Percentiles rank a stretch among this genome's conserved stretches.
Conservation (phyloP, 2,888 invertebrate genomes). For the Tipula lateralis region DNA sequence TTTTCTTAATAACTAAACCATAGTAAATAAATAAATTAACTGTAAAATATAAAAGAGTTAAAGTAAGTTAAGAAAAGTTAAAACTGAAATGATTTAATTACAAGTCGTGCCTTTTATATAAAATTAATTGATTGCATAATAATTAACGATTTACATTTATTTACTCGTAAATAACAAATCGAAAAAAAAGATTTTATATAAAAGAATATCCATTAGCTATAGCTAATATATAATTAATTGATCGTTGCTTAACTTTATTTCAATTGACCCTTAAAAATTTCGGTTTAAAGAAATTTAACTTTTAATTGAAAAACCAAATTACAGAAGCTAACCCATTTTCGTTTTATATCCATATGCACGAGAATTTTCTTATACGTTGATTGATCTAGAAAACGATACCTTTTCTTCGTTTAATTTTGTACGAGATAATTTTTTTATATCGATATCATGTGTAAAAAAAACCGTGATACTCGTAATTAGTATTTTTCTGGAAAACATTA, state of each 20-base stretch:
- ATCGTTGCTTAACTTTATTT: neutral
- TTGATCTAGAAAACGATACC: too few relatives aligned
- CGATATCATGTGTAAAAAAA: too few relatives aligned
- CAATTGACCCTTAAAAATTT: neutral
- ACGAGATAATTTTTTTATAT: too few relatives aligned
- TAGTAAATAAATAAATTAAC: neutral
- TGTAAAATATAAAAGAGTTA: neutral
- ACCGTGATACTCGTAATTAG: too few relatives aligned
- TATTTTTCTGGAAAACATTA: too few relatives aligned
- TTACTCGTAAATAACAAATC: neutral
- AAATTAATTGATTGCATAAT: constrained; percentile 24
- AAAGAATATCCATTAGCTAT: neutral
- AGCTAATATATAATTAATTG: neutral
- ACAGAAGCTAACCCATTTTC: neutral
- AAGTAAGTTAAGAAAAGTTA: neutral
- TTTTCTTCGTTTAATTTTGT: too few relatives aligned
- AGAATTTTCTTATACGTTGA: too few relatives aligned
- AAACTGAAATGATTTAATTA: constrained; percentile 13
- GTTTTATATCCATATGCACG: too few relatives aligned
- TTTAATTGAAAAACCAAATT: neutral
- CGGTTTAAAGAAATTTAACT: neutral
- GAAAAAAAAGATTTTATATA: neutral
- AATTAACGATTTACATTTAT: neutral
- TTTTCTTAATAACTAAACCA: neutral
- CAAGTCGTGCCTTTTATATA: neutral